phyloP scores from a whole-genome alignment of 2,888 invertebrate species.

The Melanostoma mellinum region DNA sequence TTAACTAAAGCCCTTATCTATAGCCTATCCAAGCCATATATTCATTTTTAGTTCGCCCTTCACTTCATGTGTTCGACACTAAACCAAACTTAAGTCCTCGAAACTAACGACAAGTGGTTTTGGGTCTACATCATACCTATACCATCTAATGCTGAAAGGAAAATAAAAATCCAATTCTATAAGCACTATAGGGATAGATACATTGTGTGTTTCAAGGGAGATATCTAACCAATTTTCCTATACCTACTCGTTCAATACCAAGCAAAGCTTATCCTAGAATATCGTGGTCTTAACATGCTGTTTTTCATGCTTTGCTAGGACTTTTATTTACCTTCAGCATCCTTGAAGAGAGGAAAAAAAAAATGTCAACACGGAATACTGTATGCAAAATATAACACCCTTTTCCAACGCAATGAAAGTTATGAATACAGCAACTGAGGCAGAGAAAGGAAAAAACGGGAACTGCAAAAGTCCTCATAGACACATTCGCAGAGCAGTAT shows the following conservation, averaged over 20 bases:
- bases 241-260: conserved; percentile 27
- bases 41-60: conserved; percentile 7
- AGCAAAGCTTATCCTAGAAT: conserved; percentile 29
- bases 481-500: conserved; percentile 12
- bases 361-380: conserved; percentile 10
- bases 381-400: conserved; percentile 31
- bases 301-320: conserved; percentile 9
- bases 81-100: conserved; percentile 25
- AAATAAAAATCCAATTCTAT: conserved; percentile 23
- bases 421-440: conserved; percentile 31
- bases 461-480: conserved; percentile 47
- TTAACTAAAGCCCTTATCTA: conserved; percentile 7
- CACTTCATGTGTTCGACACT: conserved; percentile 6
- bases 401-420: conserved; percentile 24
- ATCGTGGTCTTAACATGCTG: conserved; percentile 4
- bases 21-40: neutral
- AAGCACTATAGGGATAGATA: conserved; percentile 16
- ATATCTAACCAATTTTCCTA: conserved; percentile 33
- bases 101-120: conserved; percentile 38
- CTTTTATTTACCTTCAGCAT: conserved; percentile 12
- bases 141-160: neutral
- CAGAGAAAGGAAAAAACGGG: conserved; percentile 9
- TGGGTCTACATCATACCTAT: conserved; percentile 7
- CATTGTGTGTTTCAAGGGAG: conserved; percentile 12
- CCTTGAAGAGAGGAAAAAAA: neutral